A percentile compares a stretch with the other conserved stretches of the same genome.
These are phyloP conservation scores for Oceanites oceanicus DNA, from an alignment of 2,113 vertebrate genomes.

Conservation along the genomic window DNA sequence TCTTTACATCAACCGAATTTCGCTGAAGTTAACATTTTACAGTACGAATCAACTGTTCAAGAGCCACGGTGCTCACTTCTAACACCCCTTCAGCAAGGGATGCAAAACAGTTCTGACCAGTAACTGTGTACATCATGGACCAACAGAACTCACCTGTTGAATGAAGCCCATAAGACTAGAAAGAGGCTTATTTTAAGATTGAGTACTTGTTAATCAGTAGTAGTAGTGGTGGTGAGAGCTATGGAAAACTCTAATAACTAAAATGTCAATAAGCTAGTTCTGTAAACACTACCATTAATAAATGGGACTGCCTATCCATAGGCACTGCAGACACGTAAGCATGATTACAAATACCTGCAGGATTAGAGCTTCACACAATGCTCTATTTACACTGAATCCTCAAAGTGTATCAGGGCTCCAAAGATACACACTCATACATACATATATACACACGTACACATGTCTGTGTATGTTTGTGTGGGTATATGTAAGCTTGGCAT, in stretches of 20 bases:
- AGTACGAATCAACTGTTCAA: not conserved
- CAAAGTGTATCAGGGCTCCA: not conserved
- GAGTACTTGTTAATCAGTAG: not conserved
- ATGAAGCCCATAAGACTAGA: not conserved
- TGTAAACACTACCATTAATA: not conserved
- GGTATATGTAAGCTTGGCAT: not conserved
- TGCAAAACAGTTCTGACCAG: not conserved
- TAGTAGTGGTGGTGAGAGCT: not conserved
- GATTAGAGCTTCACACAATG: not conserved
- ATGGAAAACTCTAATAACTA: not conserved
- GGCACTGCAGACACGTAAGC: not conserved
- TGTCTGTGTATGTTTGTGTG: not conserved
- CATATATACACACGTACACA: not conserved
- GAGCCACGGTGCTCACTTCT: not conserved
- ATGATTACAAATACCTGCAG: not conserved
- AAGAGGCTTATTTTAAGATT: not conserved
- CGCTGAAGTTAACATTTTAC: not conserved
- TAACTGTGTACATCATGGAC: not conserved
- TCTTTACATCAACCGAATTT: not conserved
- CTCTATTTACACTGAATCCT: not conserved
- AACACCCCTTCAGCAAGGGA: not conserved
- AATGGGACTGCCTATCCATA: not conserved
- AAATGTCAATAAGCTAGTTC: not conserved
- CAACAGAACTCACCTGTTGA: not conserved
- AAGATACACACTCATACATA: not conserved